phyloP scores from a whole-genome alignment of 2,888 invertebrate species.

The Priocnemis perturbator region DNA sequence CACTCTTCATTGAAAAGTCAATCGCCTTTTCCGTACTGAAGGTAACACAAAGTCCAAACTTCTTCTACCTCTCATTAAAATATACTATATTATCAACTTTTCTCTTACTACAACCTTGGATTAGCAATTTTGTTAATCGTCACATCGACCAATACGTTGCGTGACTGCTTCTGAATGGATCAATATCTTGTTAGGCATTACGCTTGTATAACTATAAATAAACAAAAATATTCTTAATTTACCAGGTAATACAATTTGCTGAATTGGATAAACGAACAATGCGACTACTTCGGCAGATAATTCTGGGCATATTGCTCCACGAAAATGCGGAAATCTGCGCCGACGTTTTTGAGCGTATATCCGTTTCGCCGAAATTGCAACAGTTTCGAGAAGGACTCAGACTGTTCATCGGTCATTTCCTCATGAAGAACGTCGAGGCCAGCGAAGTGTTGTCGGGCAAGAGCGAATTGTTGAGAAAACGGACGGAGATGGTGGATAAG shows the following conservation, averaged over 20 bases:
- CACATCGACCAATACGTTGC: too few relatives aligned
- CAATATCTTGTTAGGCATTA: too few relatives aligned
- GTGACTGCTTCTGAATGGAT: too few relatives aligned
- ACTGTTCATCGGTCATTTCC: conserved; percentile 91
- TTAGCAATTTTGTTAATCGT: too few relatives aligned
- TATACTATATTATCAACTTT: background rate
- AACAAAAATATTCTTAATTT: conserved; percentile 32
- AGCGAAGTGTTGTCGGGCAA: conserved; percentile 73
- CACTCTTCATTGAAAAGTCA: conserved; percentile 87
- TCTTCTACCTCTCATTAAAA: background rate
- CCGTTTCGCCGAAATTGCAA: conserved; percentile 84
- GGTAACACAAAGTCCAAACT: conserved; percentile 76
- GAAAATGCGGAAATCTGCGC: conserved; percentile 79
- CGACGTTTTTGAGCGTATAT: conserved; percentile 85
- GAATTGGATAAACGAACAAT: conserved; percentile 88
- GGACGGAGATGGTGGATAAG: conserved; percentile 82
- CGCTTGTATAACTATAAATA: background rate
- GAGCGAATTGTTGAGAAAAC: conserved; percentile 76
- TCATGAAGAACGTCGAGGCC: conserved; percentile 81
- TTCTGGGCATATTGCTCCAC: conserved; percentile 84
- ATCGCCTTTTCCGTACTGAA: conserved; percentile 90
- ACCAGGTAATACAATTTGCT: conserved; percentile 89
- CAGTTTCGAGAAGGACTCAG: conserved; percentile 89
- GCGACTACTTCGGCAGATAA: conserved; percentile 86
- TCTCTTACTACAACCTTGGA: too few relatives aligned